phyloP scores from a whole-genome alignment of 2,888 invertebrate genomes.

The Xylota sylvarum region DNA sequence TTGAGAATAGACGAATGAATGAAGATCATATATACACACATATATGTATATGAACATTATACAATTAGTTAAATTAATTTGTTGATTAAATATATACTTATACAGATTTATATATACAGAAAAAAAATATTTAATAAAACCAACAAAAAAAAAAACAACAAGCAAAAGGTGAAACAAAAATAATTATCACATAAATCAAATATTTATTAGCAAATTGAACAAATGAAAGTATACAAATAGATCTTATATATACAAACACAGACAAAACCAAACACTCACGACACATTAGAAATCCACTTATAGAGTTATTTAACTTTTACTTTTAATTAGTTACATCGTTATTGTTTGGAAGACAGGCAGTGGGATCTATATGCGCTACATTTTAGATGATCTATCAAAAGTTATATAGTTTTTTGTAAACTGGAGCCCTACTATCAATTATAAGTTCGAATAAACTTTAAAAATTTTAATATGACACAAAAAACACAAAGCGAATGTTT shows the following conservation, averaged over 20 bases:
- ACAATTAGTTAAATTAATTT: conserved; percentile 77
- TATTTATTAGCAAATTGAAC: conserved; percentile 76
- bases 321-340: conserved; percentile 2
- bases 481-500: neutral
- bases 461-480: no score
- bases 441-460: no score
- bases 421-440: no score
- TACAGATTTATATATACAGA: conserved; percentile 78
- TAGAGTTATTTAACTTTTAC: conserved; percentile 12
- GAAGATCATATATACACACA: conserved; percentile 74
- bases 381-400: no score
- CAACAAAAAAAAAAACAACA: conserved; percentile 28
- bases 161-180: conserved; percentile 56
- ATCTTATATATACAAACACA: conserved; percentile 73
- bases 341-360: neutral
- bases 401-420: no score
- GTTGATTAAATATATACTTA: conserved; percentile 77
- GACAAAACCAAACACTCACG: conserved; percentile 35
- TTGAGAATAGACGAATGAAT: conserved; percentile 73
- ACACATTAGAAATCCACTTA: conserved; percentile 42
- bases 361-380: no score
- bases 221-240: conserved; percentile 76
- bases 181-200: conserved; percentile 76
- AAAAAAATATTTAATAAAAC: conserved; percentile 72
- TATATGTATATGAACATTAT: conserved; percentile 76